Conservation (phyloP, 2,113 vertebrate species). For the Cavia aperea region DNA sequence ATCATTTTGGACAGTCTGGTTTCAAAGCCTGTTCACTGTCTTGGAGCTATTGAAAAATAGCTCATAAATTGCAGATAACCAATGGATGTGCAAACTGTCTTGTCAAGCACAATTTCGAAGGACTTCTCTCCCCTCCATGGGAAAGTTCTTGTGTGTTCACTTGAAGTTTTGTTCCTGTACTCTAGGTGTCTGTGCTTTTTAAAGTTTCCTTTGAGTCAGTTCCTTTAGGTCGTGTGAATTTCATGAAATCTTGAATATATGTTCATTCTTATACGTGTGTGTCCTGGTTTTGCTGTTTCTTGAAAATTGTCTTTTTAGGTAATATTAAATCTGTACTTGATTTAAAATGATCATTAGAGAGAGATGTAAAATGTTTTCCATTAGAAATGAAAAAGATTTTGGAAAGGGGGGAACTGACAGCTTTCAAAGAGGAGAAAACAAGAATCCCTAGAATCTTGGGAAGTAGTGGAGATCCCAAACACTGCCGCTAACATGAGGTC, state of each 20-base stretch:
- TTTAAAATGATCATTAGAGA: background rate
- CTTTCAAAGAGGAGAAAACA: background rate
- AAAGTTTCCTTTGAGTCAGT: background rate
- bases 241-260: background rate
- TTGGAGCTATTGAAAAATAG: background rate
- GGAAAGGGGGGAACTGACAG: background rate
- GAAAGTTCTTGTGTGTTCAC: background rate
- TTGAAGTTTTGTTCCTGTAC: background rate
- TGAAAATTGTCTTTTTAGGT: background rate
- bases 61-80: background rate
- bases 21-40: background rate
- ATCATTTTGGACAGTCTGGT: background rate
- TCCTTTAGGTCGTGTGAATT: background rate
- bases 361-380: background rate
- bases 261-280: background rate
- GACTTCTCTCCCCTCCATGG: background rate
- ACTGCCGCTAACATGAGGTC: accelerated
- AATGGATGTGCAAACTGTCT: background rate
- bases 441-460: background rate
- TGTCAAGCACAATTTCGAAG: background rate
- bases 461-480: background rate
- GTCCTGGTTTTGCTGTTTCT: background rate
- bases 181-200: background rate
- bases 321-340: background rate
- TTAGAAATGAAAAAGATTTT: background rate